A percentile compares a stretch with the other conserved stretches of the same genome.
phyloP scores from a whole-genome alignment of 2,888 invertebrate genomes.

The Charanyca ferruginea region DNA sequence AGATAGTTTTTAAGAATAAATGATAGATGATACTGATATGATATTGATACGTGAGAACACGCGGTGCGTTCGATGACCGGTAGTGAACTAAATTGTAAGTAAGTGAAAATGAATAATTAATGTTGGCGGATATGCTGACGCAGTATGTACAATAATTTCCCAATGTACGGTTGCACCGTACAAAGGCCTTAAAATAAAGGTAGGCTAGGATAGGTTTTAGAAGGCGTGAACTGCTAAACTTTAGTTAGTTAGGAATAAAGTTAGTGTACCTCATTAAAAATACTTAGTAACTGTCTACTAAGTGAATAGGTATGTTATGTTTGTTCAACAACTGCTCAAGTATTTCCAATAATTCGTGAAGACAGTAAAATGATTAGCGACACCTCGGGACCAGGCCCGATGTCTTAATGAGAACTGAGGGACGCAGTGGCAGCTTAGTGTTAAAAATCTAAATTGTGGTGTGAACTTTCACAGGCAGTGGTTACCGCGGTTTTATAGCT shows the following conservation, averaged over 20 bases:
- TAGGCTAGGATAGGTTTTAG: too few species aligned
- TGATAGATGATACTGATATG: too few species aligned
- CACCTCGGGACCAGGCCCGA: constrained; percentile 71
- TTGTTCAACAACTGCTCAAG: constrained; percentile 57
- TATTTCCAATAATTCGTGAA: constrained; percentile 78
- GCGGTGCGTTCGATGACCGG: too few species aligned
- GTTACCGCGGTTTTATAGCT: constrained; percentile 79
- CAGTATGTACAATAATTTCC: too few species aligned
- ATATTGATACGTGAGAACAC: too few species aligned
- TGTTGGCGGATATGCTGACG: too few species aligned
- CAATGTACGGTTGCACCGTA: too few species aligned
- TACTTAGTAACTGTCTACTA: constrained; percentile 44
- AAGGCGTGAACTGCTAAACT: constrained; percentile 6
- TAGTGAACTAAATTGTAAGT: too few species aligned
- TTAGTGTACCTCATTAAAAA: constrained; percentile 37
- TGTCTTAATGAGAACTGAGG: constrained; percentile 80
- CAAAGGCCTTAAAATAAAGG: too few species aligned
- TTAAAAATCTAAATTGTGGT: constrained; percentile 90
- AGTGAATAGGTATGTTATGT: constrained; percentile 52
- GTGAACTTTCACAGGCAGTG: constrained; percentile 90
- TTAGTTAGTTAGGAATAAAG: constrained; percentile 7
- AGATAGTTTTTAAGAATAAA: too few species aligned
- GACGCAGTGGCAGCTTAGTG: constrained; percentile 83
- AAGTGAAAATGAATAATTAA: too few species aligned
- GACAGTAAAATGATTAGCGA: constrained; percentile 87